Base-by-base conservation (phyloP, 2,888 invertebrate species). In the Tenthredo livida region DNA sequence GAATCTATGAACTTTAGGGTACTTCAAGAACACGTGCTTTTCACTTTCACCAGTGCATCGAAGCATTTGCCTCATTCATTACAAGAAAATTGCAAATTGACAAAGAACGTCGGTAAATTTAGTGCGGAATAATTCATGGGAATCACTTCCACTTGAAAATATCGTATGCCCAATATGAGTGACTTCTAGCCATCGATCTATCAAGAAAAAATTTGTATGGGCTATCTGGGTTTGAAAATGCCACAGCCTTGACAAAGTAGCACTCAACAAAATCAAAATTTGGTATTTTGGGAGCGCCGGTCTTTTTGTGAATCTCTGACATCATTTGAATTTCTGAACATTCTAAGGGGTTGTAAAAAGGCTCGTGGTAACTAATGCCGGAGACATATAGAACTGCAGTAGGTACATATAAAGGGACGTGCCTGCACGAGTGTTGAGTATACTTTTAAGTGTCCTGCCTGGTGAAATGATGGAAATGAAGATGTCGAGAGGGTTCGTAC, bases 401-500 rank as follows among this genome's bases (percentile, higher is more conserved):
- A 7, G 37, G 37, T 33, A 12, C n/a, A 54, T 21, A 25, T 25
- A 61, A 61, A 61, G 61, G 61, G 25, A 37, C 17, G 33, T 70
- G 33, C 47, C 37, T 40, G 43, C 72, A 25, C 12, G 47, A 15
- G 75, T 75, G 75, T 75, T 47, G 29, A 29, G 47, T 50, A 47
- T 47, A 47, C 47, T 47, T 75, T 75, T 29, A 75, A 75, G 47
- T 25, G 75, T 75, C 17, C 43, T 29, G n/a, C 47, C 25, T 29
- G 6, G 47, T 10, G 43, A n/a, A n/a, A n/a, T n/a, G 43, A 47
- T 75, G 50, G 17, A 75, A 75, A 75, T 75, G 43, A 25, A 47
- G 47, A 47, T 25, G 75, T 75, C 29, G 29, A 25, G 40, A 75
- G 75, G 75, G 75, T 75, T 75, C 15, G 43, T 47, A 75, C 7